These are phyloP conservation scores for Lepidonotus clava DNA, from an alignment of 2,888 invertebrate species.

Conservation along the genomic window DNA sequence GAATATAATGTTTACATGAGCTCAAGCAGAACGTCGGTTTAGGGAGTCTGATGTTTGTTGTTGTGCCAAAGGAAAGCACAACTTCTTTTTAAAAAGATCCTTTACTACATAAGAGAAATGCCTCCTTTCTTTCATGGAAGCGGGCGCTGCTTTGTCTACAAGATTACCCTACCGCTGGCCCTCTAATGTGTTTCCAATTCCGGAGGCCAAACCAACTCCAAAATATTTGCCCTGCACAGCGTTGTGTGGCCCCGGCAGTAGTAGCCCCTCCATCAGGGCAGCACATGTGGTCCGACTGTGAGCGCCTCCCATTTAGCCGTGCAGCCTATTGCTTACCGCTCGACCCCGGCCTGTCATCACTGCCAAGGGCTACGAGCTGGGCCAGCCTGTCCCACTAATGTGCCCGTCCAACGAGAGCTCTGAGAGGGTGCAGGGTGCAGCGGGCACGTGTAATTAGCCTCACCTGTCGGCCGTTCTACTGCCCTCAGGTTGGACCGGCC, in stretches of 20 bases:
- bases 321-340: neutral
- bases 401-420: too few species aligned
- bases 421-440: neutral
- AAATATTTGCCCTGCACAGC: neutral
- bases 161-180: neutral
- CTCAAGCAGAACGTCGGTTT: too few species aligned
- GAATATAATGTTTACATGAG: too few species aligned
- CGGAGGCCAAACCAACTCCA: neutral
- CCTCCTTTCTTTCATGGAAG: neutral
- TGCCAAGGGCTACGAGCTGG: neutral
- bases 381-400: neutral
- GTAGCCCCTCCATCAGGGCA: neutral
- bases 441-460: neutral
- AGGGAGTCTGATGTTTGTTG: too few species aligned
- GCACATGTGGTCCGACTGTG: neutral
- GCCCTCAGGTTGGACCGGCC: too few species aligned
- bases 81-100: too few species aligned
- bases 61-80: too few species aligned
- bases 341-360: neutral
- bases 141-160: neutral
- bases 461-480: neutral
- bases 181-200: neutral
- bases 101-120: too few species aligned
- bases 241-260: neutral
- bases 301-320: neutral